phyloP scores from a whole-genome alignment of 2,888 invertebrate genomes.

The Allolobophora icterica region DNA sequence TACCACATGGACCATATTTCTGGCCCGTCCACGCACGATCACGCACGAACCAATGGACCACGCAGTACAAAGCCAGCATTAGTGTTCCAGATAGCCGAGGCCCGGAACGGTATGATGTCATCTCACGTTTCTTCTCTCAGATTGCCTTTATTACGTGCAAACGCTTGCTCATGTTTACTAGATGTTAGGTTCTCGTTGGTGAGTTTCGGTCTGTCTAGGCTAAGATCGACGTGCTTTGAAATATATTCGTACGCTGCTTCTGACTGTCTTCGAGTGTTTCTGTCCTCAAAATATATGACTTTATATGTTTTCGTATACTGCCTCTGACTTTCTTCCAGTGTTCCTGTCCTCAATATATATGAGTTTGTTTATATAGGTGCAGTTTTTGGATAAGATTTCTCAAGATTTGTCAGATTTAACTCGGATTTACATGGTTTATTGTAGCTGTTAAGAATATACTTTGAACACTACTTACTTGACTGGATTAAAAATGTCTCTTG shows the following conservation, averaged over 20 bases:
- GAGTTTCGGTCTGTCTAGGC: not conserved
- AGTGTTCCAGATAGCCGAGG: conserved; percentile 43
- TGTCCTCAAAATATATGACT: not conserved
- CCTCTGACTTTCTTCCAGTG: not conserved
- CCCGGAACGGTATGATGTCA: conserved; percentile 41
- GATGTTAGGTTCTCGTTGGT: not conserved
- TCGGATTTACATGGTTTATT: not conserved
- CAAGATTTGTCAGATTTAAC: too few species aligned
- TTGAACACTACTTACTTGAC: not conserved
- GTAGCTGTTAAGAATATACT: not conserved
- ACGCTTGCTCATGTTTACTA: not conserved
- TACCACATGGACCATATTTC: conserved; percentile 7
- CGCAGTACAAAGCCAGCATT: conserved; percentile 42
- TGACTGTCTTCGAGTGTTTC: not conserved
- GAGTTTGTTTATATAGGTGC: too few species aligned
- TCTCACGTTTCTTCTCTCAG: conserved; percentile 27
- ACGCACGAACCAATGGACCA: not conserved
- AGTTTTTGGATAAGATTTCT: too few species aligned
- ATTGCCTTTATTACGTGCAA: conserved; percentile 5
- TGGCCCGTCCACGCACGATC: not conserved
- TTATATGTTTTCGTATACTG: not conserved
- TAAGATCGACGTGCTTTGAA: not conserved
- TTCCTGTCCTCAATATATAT: not conserved
- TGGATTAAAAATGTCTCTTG: not conserved
- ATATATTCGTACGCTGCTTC: not conserved